Evolutionary conservation across 2,888 invertebrate species (phyloP).

Genomic region (Drosophila meridiana): DNA sequence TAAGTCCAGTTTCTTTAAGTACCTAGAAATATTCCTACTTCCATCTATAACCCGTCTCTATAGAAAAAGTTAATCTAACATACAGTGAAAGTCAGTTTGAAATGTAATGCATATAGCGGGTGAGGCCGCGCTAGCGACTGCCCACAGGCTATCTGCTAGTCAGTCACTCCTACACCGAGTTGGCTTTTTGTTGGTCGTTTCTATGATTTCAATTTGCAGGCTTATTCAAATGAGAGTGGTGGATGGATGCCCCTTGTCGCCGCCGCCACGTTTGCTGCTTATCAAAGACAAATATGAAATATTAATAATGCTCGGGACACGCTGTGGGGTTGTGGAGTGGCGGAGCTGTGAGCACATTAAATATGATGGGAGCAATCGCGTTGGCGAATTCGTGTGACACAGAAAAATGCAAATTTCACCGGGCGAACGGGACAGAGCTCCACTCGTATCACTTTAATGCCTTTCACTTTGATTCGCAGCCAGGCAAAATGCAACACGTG

Average conservation of each 20-base stretch:
- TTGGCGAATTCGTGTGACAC: slow-evolving; percentile 54
- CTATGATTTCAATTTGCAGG: slow-evolving; percentile 57
- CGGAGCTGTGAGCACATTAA: slow-evolving; percentile 48
- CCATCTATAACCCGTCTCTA: no score
- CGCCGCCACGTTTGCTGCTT: slow-evolving; percentile 52
- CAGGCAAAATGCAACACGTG: slow-evolving; percentile 75
- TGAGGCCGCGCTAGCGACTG: background rate
- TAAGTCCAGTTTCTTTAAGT: background rate
- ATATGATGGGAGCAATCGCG: slow-evolving; percentile 52
- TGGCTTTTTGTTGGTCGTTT: slow-evolving; percentile 13
- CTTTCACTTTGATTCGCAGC: slow-evolving; percentile 75
- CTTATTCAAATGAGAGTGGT: slow-evolving; percentile 53
- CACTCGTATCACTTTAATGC: slow-evolving; percentile 69
- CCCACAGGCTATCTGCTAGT: slow-evolving; percentile 11
- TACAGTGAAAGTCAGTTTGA: background rate
- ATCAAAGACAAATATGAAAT: slow-evolving; percentile 79
- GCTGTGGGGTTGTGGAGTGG: background rate
- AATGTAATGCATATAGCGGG: background rate
- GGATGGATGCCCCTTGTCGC: slow-evolving; percentile 12
- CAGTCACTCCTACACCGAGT: background rate
- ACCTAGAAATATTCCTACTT: background rate
- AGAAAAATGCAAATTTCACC: slow-evolving; percentile 73
- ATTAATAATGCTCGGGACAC: slow-evolving; percentile 64
- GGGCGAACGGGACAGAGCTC: slow-evolving; percentile 44
- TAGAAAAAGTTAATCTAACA: background rate